A percentile compares a stretch with the other conserved stretches of the same genome.
Evolutionary conservation across 2,113 vertebrate genomes (phyloP).

Genomic region (Menura novaehollandiae): DNA sequence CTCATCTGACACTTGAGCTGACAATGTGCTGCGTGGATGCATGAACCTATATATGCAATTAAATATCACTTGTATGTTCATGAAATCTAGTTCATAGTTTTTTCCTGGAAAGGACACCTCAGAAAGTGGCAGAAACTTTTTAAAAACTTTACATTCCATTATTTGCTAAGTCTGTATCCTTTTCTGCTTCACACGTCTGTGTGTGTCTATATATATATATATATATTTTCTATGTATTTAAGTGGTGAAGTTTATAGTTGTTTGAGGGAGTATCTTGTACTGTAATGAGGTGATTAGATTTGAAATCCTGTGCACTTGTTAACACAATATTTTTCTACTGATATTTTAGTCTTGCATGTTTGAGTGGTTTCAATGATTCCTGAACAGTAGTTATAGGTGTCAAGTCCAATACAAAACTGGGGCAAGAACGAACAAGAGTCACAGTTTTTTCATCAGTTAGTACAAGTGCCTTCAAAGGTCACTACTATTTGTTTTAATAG

Average conservation of each 20-base stretch:
- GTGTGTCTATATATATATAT: fast-evolving
- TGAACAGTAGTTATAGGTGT: background rate
- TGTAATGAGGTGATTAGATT: background rate
- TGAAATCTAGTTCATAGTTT: background rate
- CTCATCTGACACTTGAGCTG: background rate
- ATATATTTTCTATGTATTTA: background rate
- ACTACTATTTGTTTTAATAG: background rate
- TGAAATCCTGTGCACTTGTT: background rate
- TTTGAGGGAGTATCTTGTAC: background rate
- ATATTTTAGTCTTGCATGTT: background rate
- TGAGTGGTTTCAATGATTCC: background rate
- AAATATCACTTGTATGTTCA: background rate
- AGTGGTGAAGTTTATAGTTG: background rate
- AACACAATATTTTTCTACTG: background rate
- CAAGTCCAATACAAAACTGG: background rate
- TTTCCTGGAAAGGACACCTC: slow-evolving; percentile 29
- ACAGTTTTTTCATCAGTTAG: background rate
- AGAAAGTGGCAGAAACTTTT: background rate
- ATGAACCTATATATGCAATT: background rate
- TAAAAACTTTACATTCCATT: background rate
- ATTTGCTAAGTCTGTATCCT: background rate
- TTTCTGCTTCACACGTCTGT: background rate
- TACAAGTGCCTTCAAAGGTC: background rate
- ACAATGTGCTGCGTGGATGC: background rate
- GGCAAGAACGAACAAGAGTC: background rate